phyloP scores from a whole-genome alignment of 2,888 invertebrate species.

The Geotrupes spiniger region DNA sequence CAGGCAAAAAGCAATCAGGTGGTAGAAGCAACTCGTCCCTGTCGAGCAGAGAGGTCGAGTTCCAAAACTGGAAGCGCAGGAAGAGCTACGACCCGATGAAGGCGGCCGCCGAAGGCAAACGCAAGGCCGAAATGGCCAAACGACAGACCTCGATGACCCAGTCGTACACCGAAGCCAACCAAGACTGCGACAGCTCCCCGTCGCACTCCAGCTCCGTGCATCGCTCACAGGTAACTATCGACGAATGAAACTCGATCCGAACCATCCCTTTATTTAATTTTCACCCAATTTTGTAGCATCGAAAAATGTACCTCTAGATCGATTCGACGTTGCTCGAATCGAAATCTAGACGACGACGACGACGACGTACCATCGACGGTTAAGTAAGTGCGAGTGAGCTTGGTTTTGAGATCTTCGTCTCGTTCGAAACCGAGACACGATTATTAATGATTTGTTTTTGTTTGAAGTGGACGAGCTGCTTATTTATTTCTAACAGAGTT shows the following conservation, averaged over 20 bases:
- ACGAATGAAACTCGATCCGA: no score
- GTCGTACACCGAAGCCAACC: constrained; percentile 42
- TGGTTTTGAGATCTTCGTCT: no score
- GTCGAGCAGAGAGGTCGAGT: constrained; percentile 76
- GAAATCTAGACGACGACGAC: constrained; percentile 2
- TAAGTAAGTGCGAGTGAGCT: no score
- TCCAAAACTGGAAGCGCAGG: constrained; percentile 94
- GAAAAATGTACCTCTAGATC: background rate
- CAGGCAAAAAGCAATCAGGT: constrained; percentile 56
- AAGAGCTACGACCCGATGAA: constrained; percentile 95
- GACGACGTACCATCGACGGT: no score
- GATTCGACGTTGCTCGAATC: background rate
- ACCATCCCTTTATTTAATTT: no score
- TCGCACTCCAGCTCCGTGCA: constrained; percentile 50
- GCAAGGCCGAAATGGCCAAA: constrained; percentile 59
- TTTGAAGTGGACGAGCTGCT: no score
- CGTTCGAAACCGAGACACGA: no score
- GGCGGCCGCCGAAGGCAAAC: constrained; percentile 84
- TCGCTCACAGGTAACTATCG: constrained; percentile 46
- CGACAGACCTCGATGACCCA: constrained; percentile 46
- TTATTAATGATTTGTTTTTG: no score
- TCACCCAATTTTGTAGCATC: background rate
- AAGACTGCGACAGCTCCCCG: constrained; percentile 49
- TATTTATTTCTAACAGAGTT: no score
- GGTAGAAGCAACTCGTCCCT: constrained; percentile 68